These are phyloP conservation scores for Opisthocomus hoazin DNA, from an alignment of 2,113 vertebrate genomes.

Conservation along the genomic window DNA sequence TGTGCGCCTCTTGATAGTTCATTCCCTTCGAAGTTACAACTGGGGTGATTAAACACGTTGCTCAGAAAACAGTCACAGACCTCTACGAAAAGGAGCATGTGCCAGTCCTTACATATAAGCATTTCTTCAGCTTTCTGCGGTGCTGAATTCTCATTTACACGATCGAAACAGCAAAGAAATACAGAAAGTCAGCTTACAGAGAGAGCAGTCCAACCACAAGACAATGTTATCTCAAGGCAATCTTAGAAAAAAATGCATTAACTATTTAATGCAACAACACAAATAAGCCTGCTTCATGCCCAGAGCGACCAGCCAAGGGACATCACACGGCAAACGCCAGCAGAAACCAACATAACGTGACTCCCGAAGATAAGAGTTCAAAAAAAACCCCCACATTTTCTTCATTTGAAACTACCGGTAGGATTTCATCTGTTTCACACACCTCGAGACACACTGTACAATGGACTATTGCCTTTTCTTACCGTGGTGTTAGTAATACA, in stretches of 20 bases:
- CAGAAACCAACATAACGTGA: not conserved
- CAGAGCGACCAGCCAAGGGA: not conserved
- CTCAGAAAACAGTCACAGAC: conserved; percentile 13
- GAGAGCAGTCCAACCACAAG: not conserved
- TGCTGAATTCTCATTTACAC: conserved; percentile 25
- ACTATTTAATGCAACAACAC: not conserved
- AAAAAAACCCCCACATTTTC: not conserved
- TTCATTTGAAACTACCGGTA: not conserved
- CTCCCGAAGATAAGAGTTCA: not conserved
- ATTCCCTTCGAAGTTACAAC: not conserved
- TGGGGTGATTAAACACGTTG: not conserved
- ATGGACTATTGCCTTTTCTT: not conserved
- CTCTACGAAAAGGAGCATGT: not conserved
- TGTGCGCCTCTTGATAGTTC: not conserved
- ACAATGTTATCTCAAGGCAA: conserved; percentile 32
- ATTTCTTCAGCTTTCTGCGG: not conserved
- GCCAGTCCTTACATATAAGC: not conserved
- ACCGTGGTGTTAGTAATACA: not conserved
- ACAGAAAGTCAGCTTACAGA: not conserved
- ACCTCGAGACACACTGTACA: not conserved
- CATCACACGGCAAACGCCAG: not conserved
- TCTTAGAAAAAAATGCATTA: not conserved
- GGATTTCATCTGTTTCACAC: not conserved
- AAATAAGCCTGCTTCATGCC: not conserved
- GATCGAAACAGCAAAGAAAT: not conserved